These are phyloP conservation scores for Merluccius polli DNA, from an alignment of 2,797 vertebrate genomes.

Conservation along the genomic window DNA sequence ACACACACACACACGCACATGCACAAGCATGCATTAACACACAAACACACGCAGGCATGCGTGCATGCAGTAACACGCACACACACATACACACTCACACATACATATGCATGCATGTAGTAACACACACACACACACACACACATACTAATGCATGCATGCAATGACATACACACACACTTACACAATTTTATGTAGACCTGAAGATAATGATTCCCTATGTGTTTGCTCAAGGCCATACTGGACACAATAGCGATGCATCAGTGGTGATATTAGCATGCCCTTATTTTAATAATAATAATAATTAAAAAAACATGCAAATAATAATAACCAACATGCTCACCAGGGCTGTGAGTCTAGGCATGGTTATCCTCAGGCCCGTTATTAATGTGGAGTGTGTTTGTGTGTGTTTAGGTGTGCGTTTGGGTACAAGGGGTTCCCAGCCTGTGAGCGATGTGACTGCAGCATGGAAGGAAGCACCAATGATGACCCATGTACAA, in stretches of 20 bases:
- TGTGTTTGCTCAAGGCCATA: no score
- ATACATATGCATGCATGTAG: no score
- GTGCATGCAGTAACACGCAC: background rate
- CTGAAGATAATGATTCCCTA: background rate
- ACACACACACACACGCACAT: background rate
- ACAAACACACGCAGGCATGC: background rate
- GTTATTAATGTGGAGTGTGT: constrained; percentile 43
- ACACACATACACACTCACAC: background rate
- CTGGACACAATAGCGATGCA: no score
- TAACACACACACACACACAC: no score
- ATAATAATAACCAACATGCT: background rate
- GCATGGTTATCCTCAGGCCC: background rate
- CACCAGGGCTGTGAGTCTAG: background rate
- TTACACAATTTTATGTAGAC: background rate
- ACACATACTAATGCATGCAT: background rate
- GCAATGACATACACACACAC: no score
- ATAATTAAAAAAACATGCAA: background rate
- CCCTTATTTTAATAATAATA: no score
- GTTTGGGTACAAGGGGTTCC: constrained; percentile 84
- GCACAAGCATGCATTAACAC: background rate
- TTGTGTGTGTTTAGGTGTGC: constrained; percentile 69
- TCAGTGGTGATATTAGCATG: no score
- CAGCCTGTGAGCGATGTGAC: constrained; percentile 82
- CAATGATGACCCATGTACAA: constrained; percentile 86
- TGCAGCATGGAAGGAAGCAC: constrained; percentile 85